Conservation (phyloP, 2,888 invertebrate genomes). For the Nomada fabriciana region DNA sequence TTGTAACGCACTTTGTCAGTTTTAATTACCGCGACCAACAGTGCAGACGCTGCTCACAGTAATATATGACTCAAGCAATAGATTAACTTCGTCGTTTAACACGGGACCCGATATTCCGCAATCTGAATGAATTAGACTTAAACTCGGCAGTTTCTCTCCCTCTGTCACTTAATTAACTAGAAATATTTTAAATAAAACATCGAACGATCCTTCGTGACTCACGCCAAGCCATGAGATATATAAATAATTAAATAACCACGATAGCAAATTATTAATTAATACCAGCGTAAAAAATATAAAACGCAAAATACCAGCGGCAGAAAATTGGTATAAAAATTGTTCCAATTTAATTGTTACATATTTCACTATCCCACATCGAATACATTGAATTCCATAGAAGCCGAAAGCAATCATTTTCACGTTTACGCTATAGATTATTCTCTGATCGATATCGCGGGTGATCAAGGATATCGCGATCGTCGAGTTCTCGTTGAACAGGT, state of each 20-base stretch:
- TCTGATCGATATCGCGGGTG: background rate
- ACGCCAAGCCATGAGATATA: background rate
- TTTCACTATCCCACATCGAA: constrained; percentile 4
- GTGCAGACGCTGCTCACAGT: too few species aligned
- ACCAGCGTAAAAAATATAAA: background rate
- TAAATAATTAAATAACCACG: background rate
- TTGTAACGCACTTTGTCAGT: too few species aligned
- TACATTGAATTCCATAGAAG: background rate
- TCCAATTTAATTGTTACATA: background rate
- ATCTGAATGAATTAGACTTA: too few species aligned
- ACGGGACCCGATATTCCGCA: too few species aligned
- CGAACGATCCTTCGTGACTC: background rate
- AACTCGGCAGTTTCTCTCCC: too few species aligned
- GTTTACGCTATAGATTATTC: constrained; percentile 7
- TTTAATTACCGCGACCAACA: too few species aligned
- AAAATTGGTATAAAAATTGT: background rate
- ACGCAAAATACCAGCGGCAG: background rate
- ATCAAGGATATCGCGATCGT: constrained; percentile 41
- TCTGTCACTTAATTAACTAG: too few species aligned
- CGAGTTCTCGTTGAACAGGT: constrained; percentile 56
- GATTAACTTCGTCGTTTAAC: too few species aligned
- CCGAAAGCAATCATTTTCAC: background rate
- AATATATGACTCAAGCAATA: too few species aligned
- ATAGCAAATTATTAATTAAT: background rate
- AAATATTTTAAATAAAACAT: too few species aligned